These are phyloP conservation scores for Sylvia borin DNA, from an alignment of 2,797 vertebrate species.

Conservation along the genomic window DNA sequence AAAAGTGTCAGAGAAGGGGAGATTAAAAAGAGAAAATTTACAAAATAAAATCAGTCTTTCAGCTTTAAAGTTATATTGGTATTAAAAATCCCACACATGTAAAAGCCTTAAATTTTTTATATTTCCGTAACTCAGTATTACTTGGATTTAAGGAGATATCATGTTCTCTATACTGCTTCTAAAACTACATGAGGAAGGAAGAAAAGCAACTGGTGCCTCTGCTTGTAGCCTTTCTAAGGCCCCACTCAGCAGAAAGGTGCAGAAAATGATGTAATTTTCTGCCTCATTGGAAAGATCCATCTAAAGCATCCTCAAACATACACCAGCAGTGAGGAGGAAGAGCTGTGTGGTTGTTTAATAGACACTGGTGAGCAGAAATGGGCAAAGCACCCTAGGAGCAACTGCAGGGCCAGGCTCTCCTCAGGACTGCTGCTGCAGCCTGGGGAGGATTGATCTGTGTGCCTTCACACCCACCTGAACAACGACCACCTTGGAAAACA, in stretches of 20 bases:
- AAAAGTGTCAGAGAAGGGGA: conserved; percentile 19
- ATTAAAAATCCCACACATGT: background rate
- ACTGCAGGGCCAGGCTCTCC: background rate
- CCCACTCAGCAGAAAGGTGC: background rate
- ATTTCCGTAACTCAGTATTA: background rate
- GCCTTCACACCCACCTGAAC: background rate
- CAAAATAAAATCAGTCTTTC: conserved; percentile 27
- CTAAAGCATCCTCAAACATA: background rate
- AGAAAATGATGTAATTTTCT: background rate
- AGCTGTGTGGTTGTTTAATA: background rate
- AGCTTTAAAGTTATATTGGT: background rate
- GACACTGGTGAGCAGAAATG: background rate
- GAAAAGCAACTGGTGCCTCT: background rate
- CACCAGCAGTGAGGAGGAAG: background rate
- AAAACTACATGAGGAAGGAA: background rate
- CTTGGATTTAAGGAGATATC: background rate
- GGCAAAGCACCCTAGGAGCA: background rate
- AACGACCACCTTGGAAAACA: background rate
- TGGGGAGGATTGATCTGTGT: background rate
- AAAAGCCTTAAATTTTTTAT: background rate
- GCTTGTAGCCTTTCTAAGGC: background rate
- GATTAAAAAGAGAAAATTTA: conserved; percentile 43
- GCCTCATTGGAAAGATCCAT: background rate
- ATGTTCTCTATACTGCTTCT: background rate
- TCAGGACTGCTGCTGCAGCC: background rate